Conservation (phyloP, 2,888 invertebrate genomes). For the Noctua janthe region DNA sequence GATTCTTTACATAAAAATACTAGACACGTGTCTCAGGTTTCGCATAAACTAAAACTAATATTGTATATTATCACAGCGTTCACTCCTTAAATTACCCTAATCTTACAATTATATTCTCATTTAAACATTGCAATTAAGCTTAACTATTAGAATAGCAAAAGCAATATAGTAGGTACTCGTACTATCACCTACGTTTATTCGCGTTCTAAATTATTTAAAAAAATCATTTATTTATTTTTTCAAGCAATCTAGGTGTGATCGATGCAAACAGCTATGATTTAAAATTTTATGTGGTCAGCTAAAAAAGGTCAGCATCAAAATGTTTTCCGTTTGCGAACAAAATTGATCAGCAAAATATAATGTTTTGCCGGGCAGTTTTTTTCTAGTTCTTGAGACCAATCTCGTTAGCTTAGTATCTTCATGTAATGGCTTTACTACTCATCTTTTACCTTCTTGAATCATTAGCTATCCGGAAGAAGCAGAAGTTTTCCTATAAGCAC, state of each 20-base stretch:
- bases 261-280: neutral
- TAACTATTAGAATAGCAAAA: neutral
- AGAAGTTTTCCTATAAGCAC: slow-evolving; percentile 32
- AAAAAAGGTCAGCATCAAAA: neutral
- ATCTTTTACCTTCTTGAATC: slow-evolving; percentile 1
- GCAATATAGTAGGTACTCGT: neutral
- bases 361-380: neutral
- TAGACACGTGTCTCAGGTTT: too few species aligned
- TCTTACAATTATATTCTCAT: neutral
- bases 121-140: neutral
- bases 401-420: neutral
- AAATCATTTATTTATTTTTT: neutral
- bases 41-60: too few species aligned
- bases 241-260: neutral
- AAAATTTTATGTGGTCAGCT: neutral
- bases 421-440: neutral
- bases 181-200: neutral
- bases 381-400: neutral
- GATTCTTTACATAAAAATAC: too few species aligned
- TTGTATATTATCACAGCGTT: neutral
- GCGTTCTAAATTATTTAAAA: neutral
- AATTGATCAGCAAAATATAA: neutral
- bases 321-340: neutral
- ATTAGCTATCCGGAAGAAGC: neutral
- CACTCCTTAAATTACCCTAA: neutral